Evolutionary conservation across 2,888 invertebrate genomes (phyloP).

Genomic region (Ctena decussata): DNA sequence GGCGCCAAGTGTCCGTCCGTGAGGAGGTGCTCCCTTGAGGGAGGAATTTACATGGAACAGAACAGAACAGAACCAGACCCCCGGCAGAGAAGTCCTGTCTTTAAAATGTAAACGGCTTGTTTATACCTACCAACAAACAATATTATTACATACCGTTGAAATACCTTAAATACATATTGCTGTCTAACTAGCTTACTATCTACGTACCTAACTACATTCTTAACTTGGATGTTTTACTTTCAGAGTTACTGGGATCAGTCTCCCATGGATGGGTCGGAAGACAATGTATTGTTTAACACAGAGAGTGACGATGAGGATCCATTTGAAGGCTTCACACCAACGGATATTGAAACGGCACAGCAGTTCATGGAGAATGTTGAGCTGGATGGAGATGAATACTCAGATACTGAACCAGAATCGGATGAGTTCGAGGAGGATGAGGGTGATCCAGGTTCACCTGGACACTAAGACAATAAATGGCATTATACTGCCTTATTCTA

Average conservation of each 20-base stretch:
- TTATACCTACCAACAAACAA: too few species aligned
- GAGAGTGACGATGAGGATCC: neutral
- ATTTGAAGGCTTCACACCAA: neutral
- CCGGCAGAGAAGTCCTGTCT: too few species aligned
- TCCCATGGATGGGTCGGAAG: neutral
- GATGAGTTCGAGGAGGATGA: neutral
- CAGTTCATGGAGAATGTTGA: neutral
- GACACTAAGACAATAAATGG: neutral
- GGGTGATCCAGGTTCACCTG: neutral
- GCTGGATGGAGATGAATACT: neutral
- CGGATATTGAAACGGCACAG: neutral
- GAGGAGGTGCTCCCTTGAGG: too few species aligned
- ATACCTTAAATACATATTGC: too few species aligned
- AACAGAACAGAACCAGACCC: too few species aligned
- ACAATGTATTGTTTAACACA: neutral
- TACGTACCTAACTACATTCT: too few species aligned
- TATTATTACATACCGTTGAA: too few species aligned
- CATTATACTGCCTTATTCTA: neutral
- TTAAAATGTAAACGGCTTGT: too few species aligned
- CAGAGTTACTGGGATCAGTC: neutral
- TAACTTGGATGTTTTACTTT: too few species aligned
- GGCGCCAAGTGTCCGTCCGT: too few species aligned
- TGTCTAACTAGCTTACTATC: too few species aligned
- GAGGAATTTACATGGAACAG: too few species aligned
- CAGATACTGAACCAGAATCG: neutral